Evolutionary conservation across 2,888 invertebrate genomes (phyloP), one percentile per base, ranked within the genome.

Genomic region (Magallana nippona): DNA sequence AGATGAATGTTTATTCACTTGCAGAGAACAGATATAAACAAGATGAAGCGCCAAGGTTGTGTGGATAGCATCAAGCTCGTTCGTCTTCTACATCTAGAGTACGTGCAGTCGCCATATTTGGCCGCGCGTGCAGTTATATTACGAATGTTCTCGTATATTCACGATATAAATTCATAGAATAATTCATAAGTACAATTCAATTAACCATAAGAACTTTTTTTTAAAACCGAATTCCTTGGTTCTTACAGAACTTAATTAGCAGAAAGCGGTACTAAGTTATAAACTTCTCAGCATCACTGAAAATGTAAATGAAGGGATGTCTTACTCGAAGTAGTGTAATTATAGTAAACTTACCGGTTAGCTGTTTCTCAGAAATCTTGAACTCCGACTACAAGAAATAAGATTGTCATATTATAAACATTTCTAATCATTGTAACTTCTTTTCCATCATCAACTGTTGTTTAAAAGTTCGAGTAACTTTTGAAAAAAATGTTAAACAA

Each of bases 361-460:
- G 87, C 81, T 90, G 90, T 79, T 90, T 90, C 77, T 90, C 89
- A n/a, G 89, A 83, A 22, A 90, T 89, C 83, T 89, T 88, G 83
- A 90, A 90, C 57, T 89, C 90, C 86, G 87, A 83, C 90, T 90
- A 88, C 79, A 90, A 89, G 85, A 88, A 88, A 87, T 88, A 84
- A 86, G 86, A 82, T 79, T 71, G 15, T 27, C 32, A 27, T 15
- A 44, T 44, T 44, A 44, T 44, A 44, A 44, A 44, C 44, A 5
- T 44, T 8, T 44, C 44, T 8, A 44, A 44, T 44, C 44, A 44
- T 5, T 44, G 44, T 44, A 8, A 44, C 44, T 44, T 44, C 44
- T 44, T 44, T 44, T 8, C 44, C 44, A 44, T 44, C 44, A 44
- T 44, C 5, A 44, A 44, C 44, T 60, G 10, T 19, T 5, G 13